Evolutionary conservation across 2,888 invertebrate genomes (phyloP).

Genomic region (Capitulum mitella): DNA sequence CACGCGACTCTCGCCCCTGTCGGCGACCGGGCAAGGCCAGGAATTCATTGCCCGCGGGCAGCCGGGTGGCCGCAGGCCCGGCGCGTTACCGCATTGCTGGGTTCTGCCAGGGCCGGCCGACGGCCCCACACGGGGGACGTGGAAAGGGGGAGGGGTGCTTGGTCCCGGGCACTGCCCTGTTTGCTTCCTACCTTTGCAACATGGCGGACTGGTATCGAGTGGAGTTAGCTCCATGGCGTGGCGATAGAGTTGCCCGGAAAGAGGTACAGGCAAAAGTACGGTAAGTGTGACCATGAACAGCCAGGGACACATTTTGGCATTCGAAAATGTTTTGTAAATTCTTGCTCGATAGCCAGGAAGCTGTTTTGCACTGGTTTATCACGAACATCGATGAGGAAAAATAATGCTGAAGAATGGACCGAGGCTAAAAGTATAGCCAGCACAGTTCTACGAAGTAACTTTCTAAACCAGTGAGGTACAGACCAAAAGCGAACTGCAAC

Average conservation of each 20-base stretch:
- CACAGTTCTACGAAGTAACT: not conserved
- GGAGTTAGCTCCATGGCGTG: too few relatives aligned
- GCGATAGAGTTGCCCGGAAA: too few relatives aligned
- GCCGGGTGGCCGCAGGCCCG: not conserved
- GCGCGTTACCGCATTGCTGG: not conserved
- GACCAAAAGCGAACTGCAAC: not conserved
- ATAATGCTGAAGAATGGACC: not conserved
- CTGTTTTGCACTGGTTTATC: conserved; percentile 5
- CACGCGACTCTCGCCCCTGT: conserved; percentile 9
- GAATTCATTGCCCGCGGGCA: not conserved
- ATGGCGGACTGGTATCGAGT: too few relatives aligned
- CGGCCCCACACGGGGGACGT: not conserved
- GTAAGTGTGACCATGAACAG: too few relatives aligned
- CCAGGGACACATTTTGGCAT: too few relatives aligned
- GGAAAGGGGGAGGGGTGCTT: not conserved
- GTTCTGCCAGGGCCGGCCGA: not conserved
- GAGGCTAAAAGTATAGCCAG: not conserved
- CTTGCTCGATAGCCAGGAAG: not conserved
- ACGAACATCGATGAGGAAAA: not conserved
- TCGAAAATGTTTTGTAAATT: not conserved
- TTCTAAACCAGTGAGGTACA: not conserved
- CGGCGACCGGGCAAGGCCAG: not conserved
- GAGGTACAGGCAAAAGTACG: too few relatives aligned
- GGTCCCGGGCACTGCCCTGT: not conserved
- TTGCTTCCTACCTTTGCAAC: too few relatives aligned